Evolutionary conservation across 2,888 invertebrate genomes (phyloP).

Genomic region (Torymus auratus): DNA sequence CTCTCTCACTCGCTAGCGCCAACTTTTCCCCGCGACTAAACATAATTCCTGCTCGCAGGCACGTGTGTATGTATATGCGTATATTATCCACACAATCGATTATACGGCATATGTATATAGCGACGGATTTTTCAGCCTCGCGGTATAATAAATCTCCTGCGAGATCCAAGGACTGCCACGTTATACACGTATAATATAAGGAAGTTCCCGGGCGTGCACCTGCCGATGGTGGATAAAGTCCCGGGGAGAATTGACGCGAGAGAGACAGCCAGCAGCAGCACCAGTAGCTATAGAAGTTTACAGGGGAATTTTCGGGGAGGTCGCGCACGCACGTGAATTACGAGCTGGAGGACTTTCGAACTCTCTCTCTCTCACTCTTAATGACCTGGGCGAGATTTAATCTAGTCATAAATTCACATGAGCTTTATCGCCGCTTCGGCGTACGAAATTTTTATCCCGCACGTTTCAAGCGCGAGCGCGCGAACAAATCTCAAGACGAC

Average conservation of each 20-base stretch:
- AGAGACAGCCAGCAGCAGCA: not conserved
- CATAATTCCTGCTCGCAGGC: conserved; percentile 22
- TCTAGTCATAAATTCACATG: conserved; percentile 47
- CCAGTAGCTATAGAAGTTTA: conserved; percentile 13
- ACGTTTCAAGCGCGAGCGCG: not conserved
- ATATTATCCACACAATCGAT: not conserved
- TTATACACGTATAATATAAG: too few species aligned
- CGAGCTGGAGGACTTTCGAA: conserved; percentile 24
- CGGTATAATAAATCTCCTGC: too few species aligned
- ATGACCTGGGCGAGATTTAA: conserved; percentile 38
- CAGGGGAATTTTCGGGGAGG: conserved; percentile 12
- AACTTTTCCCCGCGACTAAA: conserved; percentile 32
- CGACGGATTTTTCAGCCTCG: too few species aligned
- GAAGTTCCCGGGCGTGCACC: too few species aligned
- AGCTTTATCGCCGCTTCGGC: conserved; percentile 22
- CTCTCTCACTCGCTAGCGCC: not conserved
- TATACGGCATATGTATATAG: not conserved
- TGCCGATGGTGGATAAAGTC: too few species aligned
- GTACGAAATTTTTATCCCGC: conserved; percentile 33
- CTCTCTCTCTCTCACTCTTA: conserved; percentile 12
- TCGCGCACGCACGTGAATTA: not conserved
- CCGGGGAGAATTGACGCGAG: not conserved
- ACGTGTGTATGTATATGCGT: not conserved
- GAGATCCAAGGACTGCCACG: too few species aligned
- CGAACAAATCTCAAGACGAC: conserved; percentile 34